Conservation (phyloP, 2,113 vertebrate genomes). For the Propithecus coquereli region DNA sequence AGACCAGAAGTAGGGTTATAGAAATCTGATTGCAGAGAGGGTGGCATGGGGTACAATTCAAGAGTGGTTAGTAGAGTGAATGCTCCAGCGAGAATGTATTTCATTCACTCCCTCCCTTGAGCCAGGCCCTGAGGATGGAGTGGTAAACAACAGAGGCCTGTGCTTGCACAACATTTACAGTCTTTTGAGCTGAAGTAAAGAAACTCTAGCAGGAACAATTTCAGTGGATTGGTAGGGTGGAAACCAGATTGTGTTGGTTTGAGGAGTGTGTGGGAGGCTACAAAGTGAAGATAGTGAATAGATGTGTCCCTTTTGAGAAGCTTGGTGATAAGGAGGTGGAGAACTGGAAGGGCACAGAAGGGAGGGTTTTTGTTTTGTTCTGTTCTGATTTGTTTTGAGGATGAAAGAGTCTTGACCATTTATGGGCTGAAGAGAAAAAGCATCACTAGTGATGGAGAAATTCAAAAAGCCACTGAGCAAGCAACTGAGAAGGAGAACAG, state of each 20-base stretch:
- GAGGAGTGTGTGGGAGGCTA: conserved; percentile 37
- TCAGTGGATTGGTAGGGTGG: background rate
- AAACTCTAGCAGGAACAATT: background rate
- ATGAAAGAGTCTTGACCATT: background rate
- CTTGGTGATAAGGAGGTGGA: background rate
- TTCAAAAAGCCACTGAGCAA: background rate
- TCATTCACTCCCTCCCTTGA: background rate
- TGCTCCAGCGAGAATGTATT: background rate
- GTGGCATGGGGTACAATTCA: background rate
- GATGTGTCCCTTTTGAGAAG: conserved; percentile 7
- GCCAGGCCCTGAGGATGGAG: background rate
- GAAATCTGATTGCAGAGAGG: background rate
- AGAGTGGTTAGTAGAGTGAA: background rate
- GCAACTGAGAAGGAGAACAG: background rate
- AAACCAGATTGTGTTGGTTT: background rate
- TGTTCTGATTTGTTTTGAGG: conserved; percentile 1
- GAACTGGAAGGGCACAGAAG: background rate
- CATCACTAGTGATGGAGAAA: background rate
- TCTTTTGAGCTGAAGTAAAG: conserved; percentile 4
- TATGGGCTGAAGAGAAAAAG: conserved; percentile 27
- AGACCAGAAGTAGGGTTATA: background rate
- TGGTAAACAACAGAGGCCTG: background rate
- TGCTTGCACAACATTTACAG: background rate
- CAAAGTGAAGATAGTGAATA: background rate
- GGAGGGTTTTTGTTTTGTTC: background rate